Evolutionary conservation across 2,888 invertebrate species (phyloP).

Genomic region (Priocnemis perturbator): DNA sequence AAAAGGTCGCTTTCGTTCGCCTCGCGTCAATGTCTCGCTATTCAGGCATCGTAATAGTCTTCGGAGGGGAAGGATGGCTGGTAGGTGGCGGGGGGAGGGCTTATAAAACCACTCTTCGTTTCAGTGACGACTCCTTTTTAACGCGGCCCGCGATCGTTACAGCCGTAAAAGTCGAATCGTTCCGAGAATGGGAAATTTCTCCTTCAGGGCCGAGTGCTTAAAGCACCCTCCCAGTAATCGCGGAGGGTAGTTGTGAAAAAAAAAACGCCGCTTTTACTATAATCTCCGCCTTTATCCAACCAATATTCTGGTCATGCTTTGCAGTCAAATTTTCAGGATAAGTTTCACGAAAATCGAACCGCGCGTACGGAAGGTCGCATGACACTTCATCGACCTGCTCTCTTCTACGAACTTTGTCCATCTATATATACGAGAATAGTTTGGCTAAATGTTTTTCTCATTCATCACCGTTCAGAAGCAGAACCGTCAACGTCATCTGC

Average conservation of each 20-base stretch:
- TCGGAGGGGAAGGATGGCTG: slow-evolving; percentile 15
- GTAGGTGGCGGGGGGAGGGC: slow-evolving; percentile 33
- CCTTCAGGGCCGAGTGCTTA: slow-evolving; percentile 29
- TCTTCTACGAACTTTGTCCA: background rate
- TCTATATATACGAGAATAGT: background rate
- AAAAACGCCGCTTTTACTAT: slow-evolving; percentile 9
- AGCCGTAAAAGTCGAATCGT: slow-evolving; percentile 56
- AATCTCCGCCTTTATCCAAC: slow-evolving; percentile 6
- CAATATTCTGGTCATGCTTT: no score
- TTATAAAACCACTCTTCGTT: slow-evolving; percentile 65
- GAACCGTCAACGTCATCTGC: slow-evolving; percentile 15
- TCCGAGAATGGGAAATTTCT: slow-evolving; percentile 49
- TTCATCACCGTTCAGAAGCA: no score
- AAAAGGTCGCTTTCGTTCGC: slow-evolving; percentile 40
- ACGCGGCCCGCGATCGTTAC: slow-evolving; percentile 53
- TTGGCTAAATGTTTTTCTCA: background rate
- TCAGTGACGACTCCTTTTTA: slow-evolving; percentile 61
- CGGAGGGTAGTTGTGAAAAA: slow-evolving; percentile 21
- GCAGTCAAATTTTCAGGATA: no score
- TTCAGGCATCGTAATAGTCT: slow-evolving; percentile 53
- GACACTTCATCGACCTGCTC: no score
- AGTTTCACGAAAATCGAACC: background rate
- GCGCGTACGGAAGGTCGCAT: no score
- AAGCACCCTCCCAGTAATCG: slow-evolving; percentile 26
- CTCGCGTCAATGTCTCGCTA: slow-evolving; percentile 50